phyloP scores from a whole-genome alignment of 1,140 invertebrate species.

The Panonychus citri region DNA sequence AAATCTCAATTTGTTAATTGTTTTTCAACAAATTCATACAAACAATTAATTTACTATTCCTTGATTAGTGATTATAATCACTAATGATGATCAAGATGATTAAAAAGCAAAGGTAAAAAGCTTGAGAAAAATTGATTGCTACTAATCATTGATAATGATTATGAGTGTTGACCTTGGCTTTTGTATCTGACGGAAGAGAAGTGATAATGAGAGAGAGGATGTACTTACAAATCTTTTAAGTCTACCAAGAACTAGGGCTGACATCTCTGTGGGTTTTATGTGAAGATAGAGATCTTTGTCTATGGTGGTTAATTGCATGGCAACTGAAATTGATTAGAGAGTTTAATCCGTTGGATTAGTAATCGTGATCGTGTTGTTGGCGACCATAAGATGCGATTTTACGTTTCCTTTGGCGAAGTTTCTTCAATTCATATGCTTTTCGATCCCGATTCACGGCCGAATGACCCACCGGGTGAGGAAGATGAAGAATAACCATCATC shows the following conservation, averaged over 20 bases:
- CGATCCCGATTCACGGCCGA: not conserved
- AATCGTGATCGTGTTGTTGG: not conserved
- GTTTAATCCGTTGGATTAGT: not conserved
- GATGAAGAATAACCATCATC: not conserved
- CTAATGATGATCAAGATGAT: no score
- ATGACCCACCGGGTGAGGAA: not conserved
- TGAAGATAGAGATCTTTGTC: slow-evolving; percentile 1
- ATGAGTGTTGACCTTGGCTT: no score
- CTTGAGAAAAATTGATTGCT: no score
- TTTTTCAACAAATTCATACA: no score
- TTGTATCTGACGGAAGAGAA: no score
- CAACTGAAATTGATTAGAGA: not conserved
- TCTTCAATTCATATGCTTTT: not conserved
- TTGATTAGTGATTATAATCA: no score
- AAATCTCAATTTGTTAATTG: no score
- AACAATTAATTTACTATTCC: no score
- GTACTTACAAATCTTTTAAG: not conserved
- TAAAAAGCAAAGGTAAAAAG: no score
- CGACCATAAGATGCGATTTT: not conserved
- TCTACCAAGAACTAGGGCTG: not conserved
- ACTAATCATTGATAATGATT: no score
- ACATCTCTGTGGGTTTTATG: not conserved
- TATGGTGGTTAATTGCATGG: not conserved
- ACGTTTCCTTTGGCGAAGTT: not conserved
- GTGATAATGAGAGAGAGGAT: no score